Conservation (phyloP, 2,888 invertebrate species). For the Leptopilina syphax region DNA sequence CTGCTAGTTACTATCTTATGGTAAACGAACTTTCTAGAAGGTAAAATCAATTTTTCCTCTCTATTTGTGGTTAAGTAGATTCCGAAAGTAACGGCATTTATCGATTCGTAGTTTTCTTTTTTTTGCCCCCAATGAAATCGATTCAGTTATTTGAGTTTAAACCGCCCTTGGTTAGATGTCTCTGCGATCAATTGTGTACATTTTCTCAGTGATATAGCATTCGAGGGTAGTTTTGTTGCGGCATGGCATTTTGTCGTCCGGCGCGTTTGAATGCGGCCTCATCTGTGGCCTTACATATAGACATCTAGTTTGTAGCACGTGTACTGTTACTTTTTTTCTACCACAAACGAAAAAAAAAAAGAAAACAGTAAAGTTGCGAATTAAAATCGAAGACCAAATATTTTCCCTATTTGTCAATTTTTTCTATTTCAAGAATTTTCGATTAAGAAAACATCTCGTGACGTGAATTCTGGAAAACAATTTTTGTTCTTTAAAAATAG, state of each 20-base stretch:
- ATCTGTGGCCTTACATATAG: constrained; percentile 46
- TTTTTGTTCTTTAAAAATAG: constrained; percentile 18
- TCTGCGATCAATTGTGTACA: constrained; percentile 41
- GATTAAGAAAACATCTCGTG: not conserved
- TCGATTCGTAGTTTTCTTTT: too few species aligned
- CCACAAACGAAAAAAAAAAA: too few species aligned
- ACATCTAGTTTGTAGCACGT: constrained; percentile 1
- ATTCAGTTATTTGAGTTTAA: constrained; percentile 19
- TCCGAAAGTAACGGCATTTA: not conserved
- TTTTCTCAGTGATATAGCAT: constrained; percentile 52
- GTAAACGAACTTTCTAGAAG: not conserved
- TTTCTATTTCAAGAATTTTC: not conserved
- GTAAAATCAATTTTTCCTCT: not conserved
- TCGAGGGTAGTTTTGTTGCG: constrained; percentile 55
- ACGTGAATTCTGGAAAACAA: too few species aligned
- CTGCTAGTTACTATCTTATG: not conserved
- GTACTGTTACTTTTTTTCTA: not conserved
- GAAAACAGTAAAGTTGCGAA: not conserved
- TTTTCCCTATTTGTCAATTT: not conserved
- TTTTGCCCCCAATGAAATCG: not conserved
- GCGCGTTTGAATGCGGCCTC: constrained; percentile 59
- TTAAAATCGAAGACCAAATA: not conserved
- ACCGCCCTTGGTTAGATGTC: constrained; percentile 52
- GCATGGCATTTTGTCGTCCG: constrained; percentile 62
- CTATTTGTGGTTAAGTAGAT: not conserved